phyloP scores from a whole-genome alignment of 2,888 invertebrate species.

The Cephus rjabovi region DNA sequence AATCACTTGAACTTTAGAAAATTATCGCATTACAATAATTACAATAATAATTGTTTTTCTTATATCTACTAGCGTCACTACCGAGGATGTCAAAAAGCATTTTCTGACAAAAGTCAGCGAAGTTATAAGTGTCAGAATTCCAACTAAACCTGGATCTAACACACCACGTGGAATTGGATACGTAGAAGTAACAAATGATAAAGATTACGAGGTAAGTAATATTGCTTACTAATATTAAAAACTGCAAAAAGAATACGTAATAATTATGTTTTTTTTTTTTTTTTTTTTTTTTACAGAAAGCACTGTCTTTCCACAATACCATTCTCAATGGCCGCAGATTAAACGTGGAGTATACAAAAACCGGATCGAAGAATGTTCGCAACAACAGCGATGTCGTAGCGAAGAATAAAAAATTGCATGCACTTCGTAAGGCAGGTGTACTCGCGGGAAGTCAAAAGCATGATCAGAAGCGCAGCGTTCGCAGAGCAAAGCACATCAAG shows the following conservation, averaged over 20 bases:
- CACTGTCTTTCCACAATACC: conserved; percentile 64
- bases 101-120: conserved; percentile 64
- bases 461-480: conserved; percentile 52
- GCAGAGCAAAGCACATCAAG: conserved; percentile 23
- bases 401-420: conserved; percentile 66
- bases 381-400: conserved; percentile 55
- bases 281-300: conserved; percentile 62
- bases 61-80: conserved; percentile 46
- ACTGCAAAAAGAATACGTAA: neutral
- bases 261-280: conserved; percentile 6
- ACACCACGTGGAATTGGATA: conserved; percentile 66
- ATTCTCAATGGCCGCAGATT: conserved; percentile 63
- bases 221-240: conserved; percentile 9
- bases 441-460: conserved; percentile 60
- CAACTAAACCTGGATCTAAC: conserved; percentile 51
- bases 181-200: conserved; percentile 63
- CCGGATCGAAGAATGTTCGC: conserved; percentile 57
- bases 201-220: conserved; percentile 63
- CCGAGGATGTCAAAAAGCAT: conserved; percentile 64
- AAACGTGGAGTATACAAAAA: conserved; percentile 65
- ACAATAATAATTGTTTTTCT: conserved; percentile 7
- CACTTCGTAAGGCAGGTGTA: conserved; percentile 63
- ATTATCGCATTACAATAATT: neutral
- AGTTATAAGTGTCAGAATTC: conserved; percentile 63
- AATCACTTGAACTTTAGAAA: conserved; percentile 13